A percentile compares a stretch with the other conserved stretches of the same genome.
Conservation (phyloP, 2,113 vertebrate genomes). For the Archilochus colubris region DNA sequence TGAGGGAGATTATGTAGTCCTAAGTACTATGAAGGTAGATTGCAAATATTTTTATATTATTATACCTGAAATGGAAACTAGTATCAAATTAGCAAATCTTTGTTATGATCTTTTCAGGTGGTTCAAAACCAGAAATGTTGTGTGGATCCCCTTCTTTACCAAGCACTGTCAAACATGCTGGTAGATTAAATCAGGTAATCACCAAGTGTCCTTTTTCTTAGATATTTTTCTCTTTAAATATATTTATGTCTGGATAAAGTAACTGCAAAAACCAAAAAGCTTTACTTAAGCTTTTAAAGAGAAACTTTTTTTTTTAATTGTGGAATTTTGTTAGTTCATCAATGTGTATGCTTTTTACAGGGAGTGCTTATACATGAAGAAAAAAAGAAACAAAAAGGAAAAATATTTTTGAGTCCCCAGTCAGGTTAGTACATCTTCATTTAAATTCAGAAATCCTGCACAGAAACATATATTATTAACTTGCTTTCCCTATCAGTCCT, state of each 20-base stretch:
- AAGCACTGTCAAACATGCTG: slow-evolving; percentile 71
- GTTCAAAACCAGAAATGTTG: slow-evolving; percentile 73
- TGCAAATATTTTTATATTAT: background rate
- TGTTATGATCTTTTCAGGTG: slow-evolving; percentile 67
- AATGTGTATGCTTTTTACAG: slow-evolving; percentile 69
- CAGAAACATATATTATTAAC: background rate
- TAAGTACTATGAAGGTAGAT: background rate
- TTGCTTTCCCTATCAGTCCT: background rate
- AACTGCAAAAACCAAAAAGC: background rate
- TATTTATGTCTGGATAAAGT: background rate
- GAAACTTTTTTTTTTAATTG: background rate
- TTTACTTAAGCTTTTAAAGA: background rate
- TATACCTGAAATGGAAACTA: background rate
- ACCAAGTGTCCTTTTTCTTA: background rate
- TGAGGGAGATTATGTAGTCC: background rate
- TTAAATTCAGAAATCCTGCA: background rate
- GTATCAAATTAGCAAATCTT: background rate
- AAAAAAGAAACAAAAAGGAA: slow-evolving; percentile 85
- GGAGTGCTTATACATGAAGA: slow-evolving; percentile 81
- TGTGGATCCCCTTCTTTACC: slow-evolving; percentile 67
- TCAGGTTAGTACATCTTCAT: slow-evolving; percentile 80
- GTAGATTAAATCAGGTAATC: slow-evolving; percentile 82
- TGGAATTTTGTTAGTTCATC: slow-evolving; percentile 18
- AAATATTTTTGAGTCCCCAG: slow-evolving; percentile 87
- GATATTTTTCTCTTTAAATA: background rate